A percentile compares a stretch with the other conserved stretches of the same genome.
Evolutionary conservation across 2,797 vertebrate genomes (phyloP).

Genomic region (Glossophaga mutica): DNA sequence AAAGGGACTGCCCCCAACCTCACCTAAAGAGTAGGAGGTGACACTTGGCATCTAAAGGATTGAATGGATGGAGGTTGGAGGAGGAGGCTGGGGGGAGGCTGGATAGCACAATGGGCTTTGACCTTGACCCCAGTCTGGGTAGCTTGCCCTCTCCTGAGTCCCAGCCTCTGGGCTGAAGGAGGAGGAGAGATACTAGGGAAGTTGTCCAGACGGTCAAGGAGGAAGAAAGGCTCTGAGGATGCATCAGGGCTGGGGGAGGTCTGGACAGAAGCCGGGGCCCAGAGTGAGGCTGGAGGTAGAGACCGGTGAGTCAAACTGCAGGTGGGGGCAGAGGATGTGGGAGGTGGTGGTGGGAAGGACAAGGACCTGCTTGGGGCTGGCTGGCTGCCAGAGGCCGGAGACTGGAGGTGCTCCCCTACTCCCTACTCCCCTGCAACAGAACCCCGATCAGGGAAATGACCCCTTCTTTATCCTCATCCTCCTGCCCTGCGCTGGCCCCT

Average conservation of each 20-base stretch:
- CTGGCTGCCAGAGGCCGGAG: neutral
- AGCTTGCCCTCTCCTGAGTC: neutral
- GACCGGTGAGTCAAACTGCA: neutral
- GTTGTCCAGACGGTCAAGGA: neutral
- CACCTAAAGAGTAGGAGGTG: neutral
- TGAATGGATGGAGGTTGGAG: neutral
- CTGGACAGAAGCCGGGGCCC: neutral
- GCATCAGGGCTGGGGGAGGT: accelerated
- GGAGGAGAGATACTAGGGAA: neutral
- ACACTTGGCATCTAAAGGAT: neutral
- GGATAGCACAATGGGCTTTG: neutral
- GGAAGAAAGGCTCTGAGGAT: neutral
- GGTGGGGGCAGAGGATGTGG: neutral
- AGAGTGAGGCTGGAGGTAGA: neutral
- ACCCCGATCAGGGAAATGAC: accelerated
- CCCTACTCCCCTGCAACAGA: neutral
- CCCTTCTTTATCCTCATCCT: too few relatives aligned
- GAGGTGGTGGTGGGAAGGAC: neutral
- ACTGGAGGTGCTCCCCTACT: neutral
- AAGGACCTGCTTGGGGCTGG: neutral
- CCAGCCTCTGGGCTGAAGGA: neutral
- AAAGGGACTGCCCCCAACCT: neutral
- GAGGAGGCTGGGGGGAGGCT: too few relatives aligned
- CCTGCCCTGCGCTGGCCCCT: neutral
- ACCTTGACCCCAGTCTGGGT: neutral